Conservation (phyloP, 2,113 vertebrate species). For the Colaptes auratus region DNA sequence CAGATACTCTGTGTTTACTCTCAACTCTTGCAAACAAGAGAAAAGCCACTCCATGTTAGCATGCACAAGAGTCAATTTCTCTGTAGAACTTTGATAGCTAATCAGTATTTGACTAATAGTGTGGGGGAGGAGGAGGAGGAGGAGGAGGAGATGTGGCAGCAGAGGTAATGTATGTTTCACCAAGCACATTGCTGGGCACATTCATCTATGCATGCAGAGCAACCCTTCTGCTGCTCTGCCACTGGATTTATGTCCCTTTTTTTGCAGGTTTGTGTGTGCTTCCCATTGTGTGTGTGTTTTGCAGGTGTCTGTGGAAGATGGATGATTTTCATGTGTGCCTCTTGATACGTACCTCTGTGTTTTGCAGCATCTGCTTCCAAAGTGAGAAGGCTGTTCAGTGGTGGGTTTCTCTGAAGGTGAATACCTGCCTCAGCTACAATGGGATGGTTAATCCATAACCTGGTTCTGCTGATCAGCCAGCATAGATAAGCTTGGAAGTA, state of each 20-base stretch:
- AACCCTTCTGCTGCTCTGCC: not conserved
- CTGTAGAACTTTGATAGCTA: not conserved
- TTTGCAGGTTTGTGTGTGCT: not conserved
- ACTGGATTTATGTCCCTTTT: not conserved
- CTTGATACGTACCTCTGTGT: not conserved
- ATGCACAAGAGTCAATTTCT: not conserved
- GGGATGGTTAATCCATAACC: slow-evolving; percentile 45
- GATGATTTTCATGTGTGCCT: not conserved
- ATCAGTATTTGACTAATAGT: not conserved
- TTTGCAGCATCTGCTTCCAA: slow-evolving; percentile 4
- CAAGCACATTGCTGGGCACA: fast-evolving
- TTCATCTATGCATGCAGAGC: not conserved
- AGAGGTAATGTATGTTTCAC: not conserved
- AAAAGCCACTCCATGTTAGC: not conserved
- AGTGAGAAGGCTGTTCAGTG: not conserved
- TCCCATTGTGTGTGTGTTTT: not conserved
- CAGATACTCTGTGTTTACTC: not conserved
- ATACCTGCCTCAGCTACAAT: not conserved
- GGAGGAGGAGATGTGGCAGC: not conserved
- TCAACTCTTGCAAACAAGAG: not conserved
- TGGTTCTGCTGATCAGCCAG: not conserved
- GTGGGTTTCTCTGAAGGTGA: not conserved
- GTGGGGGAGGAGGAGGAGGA: not conserved
- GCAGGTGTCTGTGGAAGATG: not conserved
- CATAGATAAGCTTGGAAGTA: not conserved